Evolutionary conservation across 2,113 vertebrate species (phyloP).

Genomic region (Channa argus): DNA sequence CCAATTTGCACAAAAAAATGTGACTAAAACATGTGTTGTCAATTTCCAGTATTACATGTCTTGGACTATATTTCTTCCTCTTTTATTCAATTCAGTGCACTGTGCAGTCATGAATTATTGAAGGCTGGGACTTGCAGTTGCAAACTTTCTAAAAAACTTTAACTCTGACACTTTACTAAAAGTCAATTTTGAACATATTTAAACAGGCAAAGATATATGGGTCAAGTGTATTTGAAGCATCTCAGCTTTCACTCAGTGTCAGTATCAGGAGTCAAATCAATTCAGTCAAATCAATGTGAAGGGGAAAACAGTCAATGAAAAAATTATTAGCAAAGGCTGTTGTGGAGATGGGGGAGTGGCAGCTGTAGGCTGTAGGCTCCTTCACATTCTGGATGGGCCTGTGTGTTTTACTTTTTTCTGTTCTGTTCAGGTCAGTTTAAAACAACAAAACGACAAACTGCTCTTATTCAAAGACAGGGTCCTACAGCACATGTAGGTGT

Average conservation of each 20-base stretch:
- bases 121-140: constrained; percentile 25
- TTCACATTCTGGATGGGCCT: constrained; percentile 5
- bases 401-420: background rate
- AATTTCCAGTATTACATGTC: constrained; percentile 33
- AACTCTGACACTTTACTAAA: constrained; percentile 23
- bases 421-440: constrained; percentile 8
- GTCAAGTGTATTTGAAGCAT: constrained; percentile 17
- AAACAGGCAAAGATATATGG: constrained; percentile 6
- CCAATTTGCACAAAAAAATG: constrained; percentile 25
- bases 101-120: constrained; percentile 37
- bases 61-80: background rate
- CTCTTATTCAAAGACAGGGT: constrained; percentile 9
- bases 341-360: constrained; percentile 18
- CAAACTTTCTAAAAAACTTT: constrained; percentile 35
- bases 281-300: constrained; percentile 32
- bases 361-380: constrained; percentile 31
- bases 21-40: constrained; percentile 45
- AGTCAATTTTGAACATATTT: constrained; percentile 21
- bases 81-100: constrained; percentile 26
- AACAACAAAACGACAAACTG: constrained; percentile 24
- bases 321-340: constrained; percentile 29
- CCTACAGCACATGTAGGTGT: constrained; percentile 23
- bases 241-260: background rate
- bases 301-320: constrained; percentile 30
- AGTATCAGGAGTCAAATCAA: constrained; percentile 37